A percentile compares a stretch with the other conserved stretches of the same genome.
These are phyloP conservation scores for Chaunax sp. DNA, from an alignment of 2,797 vertebrate genomes.

Conservation along the genomic window DNA sequence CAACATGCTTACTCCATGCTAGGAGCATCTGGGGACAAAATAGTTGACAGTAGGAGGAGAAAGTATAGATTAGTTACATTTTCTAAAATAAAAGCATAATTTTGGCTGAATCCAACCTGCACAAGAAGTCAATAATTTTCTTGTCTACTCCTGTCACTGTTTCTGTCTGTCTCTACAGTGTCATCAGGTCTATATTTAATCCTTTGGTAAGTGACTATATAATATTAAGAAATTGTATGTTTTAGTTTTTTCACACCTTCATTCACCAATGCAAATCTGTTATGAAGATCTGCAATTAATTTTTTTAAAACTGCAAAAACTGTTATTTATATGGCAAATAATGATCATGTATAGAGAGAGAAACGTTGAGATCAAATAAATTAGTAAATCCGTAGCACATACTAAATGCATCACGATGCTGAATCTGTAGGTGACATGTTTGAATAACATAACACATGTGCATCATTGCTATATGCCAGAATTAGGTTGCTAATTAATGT, in stretches of 20 bases:
- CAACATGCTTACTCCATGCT: slow-evolving; percentile 74
- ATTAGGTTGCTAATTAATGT: slow-evolving; percentile 10
- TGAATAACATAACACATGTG: not conserved
- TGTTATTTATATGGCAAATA: not conserved
- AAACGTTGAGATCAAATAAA: no score
- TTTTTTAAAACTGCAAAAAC: not conserved
- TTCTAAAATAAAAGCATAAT: not conserved
- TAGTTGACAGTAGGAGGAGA: not conserved
- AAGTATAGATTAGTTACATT: not conserved
- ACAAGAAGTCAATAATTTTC: no score
- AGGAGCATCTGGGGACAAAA: slow-evolving; percentile 68
- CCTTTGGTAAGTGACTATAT: no score
- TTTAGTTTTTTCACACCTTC: not conserved
- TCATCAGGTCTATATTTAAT: no score
- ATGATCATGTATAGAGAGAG: no score
- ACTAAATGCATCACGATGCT: not conserved
- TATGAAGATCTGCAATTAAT: not conserved
- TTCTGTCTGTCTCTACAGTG: no score
- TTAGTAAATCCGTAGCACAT: no score
- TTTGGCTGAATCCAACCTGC: not conserved
- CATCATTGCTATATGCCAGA: not conserved
- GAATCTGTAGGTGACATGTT: not conserved
- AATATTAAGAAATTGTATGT: no score
- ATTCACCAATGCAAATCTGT: not conserved
- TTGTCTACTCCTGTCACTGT: no score